phyloP scores from a whole-genome alignment of 1,140 invertebrate species.

The Holcopasites calliopsidis region DNA sequence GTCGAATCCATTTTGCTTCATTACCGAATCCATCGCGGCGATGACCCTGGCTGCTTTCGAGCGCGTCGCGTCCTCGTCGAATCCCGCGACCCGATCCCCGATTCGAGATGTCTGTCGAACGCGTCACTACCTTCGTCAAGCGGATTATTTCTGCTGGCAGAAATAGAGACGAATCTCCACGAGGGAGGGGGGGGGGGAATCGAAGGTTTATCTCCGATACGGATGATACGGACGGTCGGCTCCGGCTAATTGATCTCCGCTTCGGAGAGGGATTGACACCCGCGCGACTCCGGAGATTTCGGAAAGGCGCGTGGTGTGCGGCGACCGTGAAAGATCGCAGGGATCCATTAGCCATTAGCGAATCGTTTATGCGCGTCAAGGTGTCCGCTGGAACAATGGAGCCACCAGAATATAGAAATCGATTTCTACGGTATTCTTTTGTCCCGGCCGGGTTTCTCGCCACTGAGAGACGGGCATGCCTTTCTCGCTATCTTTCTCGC shows the following conservation, averaged over 20 bases:
- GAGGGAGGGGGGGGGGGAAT: background rate
- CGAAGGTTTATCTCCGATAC: background rate
- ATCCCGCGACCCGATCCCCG: slow-evolving; percentile 32
- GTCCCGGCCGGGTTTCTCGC: slow-evolving; percentile 12
- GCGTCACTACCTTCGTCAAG: slow-evolving; percentile 55
- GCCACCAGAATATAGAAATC: slow-evolving; percentile 58
- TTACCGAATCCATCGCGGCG: slow-evolving; percentile 52
- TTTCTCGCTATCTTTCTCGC: slow-evolving; percentile 31
- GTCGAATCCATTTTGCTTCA: slow-evolving; percentile 63
- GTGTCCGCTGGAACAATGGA: slow-evolving; percentile 63
- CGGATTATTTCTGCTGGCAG: slow-evolving; percentile 33
- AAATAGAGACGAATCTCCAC: background rate
- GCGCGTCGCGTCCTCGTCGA: slow-evolving; percentile 53
- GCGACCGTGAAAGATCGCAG: slow-evolving; percentile 40
- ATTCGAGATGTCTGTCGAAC: slow-evolving; percentile 44
- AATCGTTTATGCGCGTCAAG: slow-evolving; percentile 62
- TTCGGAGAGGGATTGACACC: slow-evolving; percentile 20
- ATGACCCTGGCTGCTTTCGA: slow-evolving; percentile 62
- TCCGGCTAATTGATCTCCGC: slow-evolving; percentile 27
- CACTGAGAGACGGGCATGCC: background rate
- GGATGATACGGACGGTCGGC: background rate
- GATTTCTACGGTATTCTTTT: slow-evolving; percentile 61
- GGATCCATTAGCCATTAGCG: slow-evolving; percentile 71
- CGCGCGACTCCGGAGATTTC: slow-evolving; percentile 15
- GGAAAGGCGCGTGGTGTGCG: slow-evolving; percentile 5